A percentile compares a stretch with the other conserved stretches of the same genome.
These are phyloP conservation scores for Phyto melanocephala DNA, from an alignment of 2,888 invertebrate species.

Conservation along the genomic window DNA sequence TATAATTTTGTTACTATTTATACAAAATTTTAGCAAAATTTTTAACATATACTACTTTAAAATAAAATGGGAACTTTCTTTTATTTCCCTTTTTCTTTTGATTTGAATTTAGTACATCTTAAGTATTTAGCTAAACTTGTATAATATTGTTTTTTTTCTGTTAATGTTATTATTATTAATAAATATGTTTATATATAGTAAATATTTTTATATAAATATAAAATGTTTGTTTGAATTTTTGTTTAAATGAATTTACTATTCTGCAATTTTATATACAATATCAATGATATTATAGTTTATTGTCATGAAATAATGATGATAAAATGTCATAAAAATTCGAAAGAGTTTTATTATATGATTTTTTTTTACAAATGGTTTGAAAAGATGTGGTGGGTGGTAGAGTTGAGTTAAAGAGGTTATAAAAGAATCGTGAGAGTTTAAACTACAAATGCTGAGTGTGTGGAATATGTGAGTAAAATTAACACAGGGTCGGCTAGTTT, in stretches of 20 bases:
- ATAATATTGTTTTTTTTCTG: not conserved
- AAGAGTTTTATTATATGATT: not conserved
- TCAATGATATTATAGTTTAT: slow-evolving; percentile 32
- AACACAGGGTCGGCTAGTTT: too few relatives aligned
- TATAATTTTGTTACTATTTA: slow-evolving; percentile 15
- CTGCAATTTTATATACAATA: slow-evolving; percentile 64
- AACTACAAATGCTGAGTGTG: too few relatives aligned
- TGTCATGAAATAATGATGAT: not conserved
- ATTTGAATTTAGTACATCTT: not conserved
- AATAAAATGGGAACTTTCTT: not conserved
- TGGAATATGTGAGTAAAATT: too few relatives aligned
- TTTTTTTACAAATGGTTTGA: not conserved
- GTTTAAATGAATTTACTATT: slow-evolving; percentile 42
- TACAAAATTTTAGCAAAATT: slow-evolving; percentile 23
- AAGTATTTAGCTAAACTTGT: slow-evolving; percentile 2
- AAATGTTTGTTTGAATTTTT: slow-evolving; percentile 18
- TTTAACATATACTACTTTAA: not conserved
- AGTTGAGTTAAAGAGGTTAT: not conserved
- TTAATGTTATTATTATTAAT: too few relatives aligned
- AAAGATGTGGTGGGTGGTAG: not conserved
- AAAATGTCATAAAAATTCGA: not conserved
- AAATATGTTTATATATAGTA: not conserved
- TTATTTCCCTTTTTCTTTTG: not conserved
- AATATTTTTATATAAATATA: not conserved
- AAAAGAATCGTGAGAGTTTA: not conserved